Conservation (phyloP, 2,113 vertebrate genomes). For the Cygnus buccinator region DNA sequence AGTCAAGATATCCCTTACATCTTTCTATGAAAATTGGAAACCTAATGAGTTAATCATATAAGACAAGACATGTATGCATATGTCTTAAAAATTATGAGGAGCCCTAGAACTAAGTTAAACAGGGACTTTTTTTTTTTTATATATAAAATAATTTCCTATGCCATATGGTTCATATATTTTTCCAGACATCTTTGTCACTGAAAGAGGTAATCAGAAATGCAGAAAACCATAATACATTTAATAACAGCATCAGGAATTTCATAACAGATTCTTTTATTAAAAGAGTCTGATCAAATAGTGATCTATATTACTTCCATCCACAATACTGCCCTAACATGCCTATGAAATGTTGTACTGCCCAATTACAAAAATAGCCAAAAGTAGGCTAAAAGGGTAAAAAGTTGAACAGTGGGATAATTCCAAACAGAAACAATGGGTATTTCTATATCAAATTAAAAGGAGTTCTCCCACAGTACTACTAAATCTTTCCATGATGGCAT, state of each 20-base stretch:
- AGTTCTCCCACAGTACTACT: not conserved
- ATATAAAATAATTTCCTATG: not conserved
- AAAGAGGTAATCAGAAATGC: not conserved
- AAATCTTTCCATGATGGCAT: not conserved
- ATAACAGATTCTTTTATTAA: not conserved
- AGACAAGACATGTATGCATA: conserved; percentile 40
- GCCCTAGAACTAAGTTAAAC: not conserved
- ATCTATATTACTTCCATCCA: not conserved
- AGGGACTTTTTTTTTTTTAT: not conserved
- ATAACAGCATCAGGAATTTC: not conserved
- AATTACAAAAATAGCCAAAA: not conserved
- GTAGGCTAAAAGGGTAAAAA: not conserved
- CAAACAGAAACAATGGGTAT: not conserved
- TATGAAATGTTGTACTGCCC: not conserved
- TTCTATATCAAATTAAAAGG: not conserved
- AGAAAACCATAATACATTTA: not conserved
- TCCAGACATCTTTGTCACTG: not conserved
- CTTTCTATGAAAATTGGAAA: conserved; percentile 85
- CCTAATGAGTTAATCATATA: conserved; percentile 63
- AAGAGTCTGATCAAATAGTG: fast-evolving
- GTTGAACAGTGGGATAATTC: not conserved
- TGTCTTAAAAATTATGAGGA: conserved; percentile 40
- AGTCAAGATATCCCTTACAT: conserved; percentile 91
- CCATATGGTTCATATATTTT: not conserved
- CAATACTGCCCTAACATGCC: not conserved